These are phyloP conservation scores for Mesitornis unicolor DNA, from an alignment of 2,113 vertebrate species.

Conservation along the genomic window DNA sequence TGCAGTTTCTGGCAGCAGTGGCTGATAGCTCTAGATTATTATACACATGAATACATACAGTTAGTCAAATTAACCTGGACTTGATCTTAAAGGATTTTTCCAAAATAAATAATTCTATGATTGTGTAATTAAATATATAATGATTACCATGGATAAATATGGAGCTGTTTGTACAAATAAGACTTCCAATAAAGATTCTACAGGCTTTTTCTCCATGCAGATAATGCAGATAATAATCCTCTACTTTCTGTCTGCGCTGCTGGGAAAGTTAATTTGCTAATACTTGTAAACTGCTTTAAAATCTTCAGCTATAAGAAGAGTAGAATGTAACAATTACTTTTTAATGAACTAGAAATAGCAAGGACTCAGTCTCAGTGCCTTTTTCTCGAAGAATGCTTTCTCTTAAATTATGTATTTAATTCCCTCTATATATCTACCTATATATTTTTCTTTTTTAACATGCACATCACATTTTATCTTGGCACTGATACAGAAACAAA, in stretches of 20 bases:
- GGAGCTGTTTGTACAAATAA: background rate
- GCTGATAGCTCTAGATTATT: background rate
- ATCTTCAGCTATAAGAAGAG: background rate
- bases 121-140: background rate
- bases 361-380: background rate
- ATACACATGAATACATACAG: background rate
- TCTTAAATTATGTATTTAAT: constrained; percentile 9
- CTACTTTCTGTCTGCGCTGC: background rate
- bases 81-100: background rate
- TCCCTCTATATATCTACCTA: background rate
- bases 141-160: background rate
- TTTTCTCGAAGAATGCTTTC: background rate
- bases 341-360: constrained; percentile 31
- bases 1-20: background rate
- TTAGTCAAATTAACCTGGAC: background rate
- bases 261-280: constrained; percentile 8
- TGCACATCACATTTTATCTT: background rate
- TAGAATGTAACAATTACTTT: constrained; percentile 32
- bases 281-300: background rate
- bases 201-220: background rate
- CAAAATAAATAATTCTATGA: background rate
- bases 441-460: background rate
- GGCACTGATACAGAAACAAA: background rate
- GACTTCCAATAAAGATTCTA: background rate
- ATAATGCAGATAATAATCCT: background rate